A percentile compares a stretch with the other conserved stretches of the same genome.
Conservation (phyloP, 2,797 vertebrate genomes). For the Myioborus melanocephalus region DNA sequence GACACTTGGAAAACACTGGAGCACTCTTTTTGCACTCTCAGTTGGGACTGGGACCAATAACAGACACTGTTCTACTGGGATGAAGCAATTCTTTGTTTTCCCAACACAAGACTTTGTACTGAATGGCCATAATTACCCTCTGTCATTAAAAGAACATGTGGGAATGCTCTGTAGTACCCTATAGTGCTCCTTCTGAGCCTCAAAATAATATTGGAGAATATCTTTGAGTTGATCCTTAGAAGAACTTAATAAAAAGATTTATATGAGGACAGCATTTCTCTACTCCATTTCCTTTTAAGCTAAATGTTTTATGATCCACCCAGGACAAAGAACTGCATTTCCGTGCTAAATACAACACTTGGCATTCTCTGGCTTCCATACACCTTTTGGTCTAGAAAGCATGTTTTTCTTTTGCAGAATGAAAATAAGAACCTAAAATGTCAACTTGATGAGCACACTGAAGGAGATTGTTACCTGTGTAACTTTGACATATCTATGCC, state of each 20-base stretch:
- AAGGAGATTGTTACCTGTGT: background rate
- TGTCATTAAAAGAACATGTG: background rate
- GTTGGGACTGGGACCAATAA: background rate
- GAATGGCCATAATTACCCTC: background rate
- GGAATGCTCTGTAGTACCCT: background rate
- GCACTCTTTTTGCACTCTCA: background rate
- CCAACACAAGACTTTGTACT: background rate
- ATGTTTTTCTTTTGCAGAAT: background rate
- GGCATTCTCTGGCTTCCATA: background rate
- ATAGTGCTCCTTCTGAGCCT: background rate
- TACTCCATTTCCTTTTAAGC: background rate
- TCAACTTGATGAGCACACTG: background rate
- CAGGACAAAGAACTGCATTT: background rate
- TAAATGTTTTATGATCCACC: background rate
- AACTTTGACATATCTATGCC: background rate
- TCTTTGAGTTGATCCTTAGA: background rate
- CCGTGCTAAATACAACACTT: background rate
- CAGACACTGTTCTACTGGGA: background rate
- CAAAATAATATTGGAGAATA: background rate
- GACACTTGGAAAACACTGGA: background rate
- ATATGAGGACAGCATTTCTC: background rate
- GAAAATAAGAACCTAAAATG: background rate
- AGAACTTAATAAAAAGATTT: background rate
- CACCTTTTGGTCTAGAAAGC: background rate
- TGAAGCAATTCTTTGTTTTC: background rate